Base-by-base conservation (phyloP, 1,140 invertebrate species). In the Latrodectus geometricus region DNA sequence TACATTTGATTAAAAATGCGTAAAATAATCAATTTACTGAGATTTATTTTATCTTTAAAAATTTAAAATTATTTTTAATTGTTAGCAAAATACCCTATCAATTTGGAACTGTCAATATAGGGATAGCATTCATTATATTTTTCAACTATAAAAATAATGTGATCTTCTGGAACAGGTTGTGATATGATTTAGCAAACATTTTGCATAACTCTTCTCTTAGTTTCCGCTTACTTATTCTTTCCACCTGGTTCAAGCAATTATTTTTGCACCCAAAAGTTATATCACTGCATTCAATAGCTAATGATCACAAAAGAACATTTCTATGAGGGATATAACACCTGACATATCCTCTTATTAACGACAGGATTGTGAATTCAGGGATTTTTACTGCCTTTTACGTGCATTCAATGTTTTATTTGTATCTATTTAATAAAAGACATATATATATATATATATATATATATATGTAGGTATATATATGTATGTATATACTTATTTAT, bases 381-480 rank as follows among this genome's bases (percentile, higher is more conserved):
- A 83, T 61, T 84, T 61, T 84, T 76, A 84, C 72, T 74, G 35
- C 35, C 35, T 76, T 68, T 35, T 52, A 84, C 66, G 82, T 84
- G 82, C 82, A 68, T 66, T 68, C 56, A 61, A 56, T 23, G 54
- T 76, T 48, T 65, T 74, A 61, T 50, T 83, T 68, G 9, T 50
- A 76, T 23, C 73, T 76, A 84, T 76, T 61, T 65, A 76, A 35
- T 76, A 68, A 84, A 84, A 84, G 69, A 76, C 73, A 84, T 84
- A 66, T 54, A 84, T 84, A 76, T 8, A 61, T 61, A 61, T 8
- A 35, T 35, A 35, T 5, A 35, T 35, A 35, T 5, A 35, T 35
- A 35, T 35, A 5, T 35, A 5, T 35, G 35, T 35, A 5, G 1
- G 35, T 35, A 5, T 35, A 5, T 35, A 5, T 35, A 35, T 35